These are phyloP conservation scores for Macheiramphus alcinus DNA, from an alignment of 2,113 vertebrate species.

Conservation along the genomic window DNA sequence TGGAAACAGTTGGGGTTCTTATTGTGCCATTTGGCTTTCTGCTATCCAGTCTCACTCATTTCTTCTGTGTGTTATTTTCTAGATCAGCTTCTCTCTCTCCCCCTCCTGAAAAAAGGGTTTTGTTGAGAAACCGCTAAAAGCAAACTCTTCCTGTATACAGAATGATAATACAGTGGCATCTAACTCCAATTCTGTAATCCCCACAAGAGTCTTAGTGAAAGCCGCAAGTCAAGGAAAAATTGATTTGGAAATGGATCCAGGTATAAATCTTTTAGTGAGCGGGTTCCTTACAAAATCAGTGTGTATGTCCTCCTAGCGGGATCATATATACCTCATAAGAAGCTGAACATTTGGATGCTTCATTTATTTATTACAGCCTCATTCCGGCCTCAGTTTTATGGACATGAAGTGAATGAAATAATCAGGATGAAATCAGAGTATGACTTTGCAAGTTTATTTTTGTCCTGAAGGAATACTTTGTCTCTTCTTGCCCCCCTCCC, in stretches of 20 bases:
- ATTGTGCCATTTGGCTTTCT: not conserved
- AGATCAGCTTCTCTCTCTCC: not conserved
- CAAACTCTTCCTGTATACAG: not conserved
- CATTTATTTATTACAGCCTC: not conserved
- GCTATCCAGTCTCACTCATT: not conserved
- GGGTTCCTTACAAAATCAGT: not conserved
- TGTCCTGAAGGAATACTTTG: not conserved
- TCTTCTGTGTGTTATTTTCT: not conserved
- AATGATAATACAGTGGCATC: not conserved
- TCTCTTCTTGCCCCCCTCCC: not conserved
- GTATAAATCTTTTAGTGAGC: not conserved
- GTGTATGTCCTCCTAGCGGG: not conserved
- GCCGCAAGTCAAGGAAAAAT: not conserved
- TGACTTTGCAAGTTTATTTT: not conserved
- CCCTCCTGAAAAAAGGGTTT: not conserved
- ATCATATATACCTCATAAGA: not conserved
- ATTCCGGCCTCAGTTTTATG: not conserved
- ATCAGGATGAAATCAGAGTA: not conserved
- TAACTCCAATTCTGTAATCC: not conserved
- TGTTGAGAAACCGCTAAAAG: not conserved
- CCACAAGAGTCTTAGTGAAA: not conserved
- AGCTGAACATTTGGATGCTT: not conserved
- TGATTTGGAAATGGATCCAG: not conserved
- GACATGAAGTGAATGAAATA: not conserved
- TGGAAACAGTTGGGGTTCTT: not conserved